phyloP scores from a whole-genome alignment of 1,140 invertebrate species.

The Tribolium madens region DNA sequence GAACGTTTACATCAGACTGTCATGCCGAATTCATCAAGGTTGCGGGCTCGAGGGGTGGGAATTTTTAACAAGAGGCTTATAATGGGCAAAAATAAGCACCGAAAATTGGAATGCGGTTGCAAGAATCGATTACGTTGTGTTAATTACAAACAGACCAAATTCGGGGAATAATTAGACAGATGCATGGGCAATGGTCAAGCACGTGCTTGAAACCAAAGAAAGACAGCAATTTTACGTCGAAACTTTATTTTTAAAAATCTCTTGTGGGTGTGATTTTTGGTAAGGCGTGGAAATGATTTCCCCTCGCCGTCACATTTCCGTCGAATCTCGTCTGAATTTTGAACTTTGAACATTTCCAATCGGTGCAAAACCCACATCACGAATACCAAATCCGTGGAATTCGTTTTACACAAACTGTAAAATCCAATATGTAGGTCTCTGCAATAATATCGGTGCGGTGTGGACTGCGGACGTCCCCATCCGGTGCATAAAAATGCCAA shows the following conservation, averaged over 20 bases:
- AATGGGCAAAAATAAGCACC: no score
- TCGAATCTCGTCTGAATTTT: neutral
- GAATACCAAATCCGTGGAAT: conserved; percentile 1
- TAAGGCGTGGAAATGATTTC: no score
- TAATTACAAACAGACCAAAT: neutral
- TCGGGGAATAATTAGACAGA: conserved; percentile 13
- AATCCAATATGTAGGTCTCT: conserved; percentile 1
- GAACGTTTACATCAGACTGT: neutral
- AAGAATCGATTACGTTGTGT: neutral
- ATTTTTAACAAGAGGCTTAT: neutral
- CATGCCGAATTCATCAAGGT: conserved; percentile 22
- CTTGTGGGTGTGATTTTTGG: no score
- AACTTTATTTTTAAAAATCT: no score
- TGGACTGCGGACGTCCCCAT: neutral
- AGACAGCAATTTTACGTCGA: no score
- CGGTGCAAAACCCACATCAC: conserved; percentile 6
- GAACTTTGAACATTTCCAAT: neutral
- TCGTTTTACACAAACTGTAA: conserved; percentile 14
- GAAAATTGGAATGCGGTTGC: no score
- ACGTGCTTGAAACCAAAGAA: neutral
- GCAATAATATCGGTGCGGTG: neutral
- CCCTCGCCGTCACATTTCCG: neutral
- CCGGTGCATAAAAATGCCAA: conserved; percentile 17
- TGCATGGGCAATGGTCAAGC: neutral
- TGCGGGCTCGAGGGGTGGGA: neutral